Percentiles rank a stretch among this genome's conserved stretches.
These are phyloP conservation scores for Pegea sp. DNA, from an alignment of 23 tunicate genomes.

Conservation along the genomic window DNA sequence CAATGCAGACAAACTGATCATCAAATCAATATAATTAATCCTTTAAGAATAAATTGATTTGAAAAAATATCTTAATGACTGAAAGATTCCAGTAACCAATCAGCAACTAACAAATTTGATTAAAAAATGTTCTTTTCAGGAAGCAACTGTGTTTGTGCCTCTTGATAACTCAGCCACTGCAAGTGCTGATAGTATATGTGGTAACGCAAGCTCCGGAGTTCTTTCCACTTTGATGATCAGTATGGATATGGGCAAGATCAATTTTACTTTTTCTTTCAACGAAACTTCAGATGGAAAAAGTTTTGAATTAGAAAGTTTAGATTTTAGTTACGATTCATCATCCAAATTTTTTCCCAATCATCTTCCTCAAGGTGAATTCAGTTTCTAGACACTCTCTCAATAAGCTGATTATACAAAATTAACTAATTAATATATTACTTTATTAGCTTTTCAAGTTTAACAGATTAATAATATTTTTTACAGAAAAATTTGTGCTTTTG, in stretches of 20 bases:
- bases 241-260: slow-evolving; percentile 20
- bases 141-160: slow-evolving; percentile 1
- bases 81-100: too few relatives aligned
- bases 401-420: background rate
- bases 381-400: background rate
- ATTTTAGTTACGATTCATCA: slow-evolving; percentile 13
- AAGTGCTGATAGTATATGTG: slow-evolving; percentile 5
- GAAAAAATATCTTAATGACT: too few relatives aligned
- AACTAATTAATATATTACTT: background rate
- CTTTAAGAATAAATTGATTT: too few relatives aligned
- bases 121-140: background rate
- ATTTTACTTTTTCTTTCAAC: slow-evolving; percentile 35
- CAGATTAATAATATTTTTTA: background rate
- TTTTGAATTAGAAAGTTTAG: background rate
- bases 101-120: too few relatives aligned
- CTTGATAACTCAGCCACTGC: slow-evolving; percentile 19
- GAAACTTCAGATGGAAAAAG: slow-evolving; percentile 2
- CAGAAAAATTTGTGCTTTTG: background rate
- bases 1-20: too few relatives aligned
- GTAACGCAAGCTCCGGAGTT: background rate
- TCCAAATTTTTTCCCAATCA: slow-evolving; percentile 82
- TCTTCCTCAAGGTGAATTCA: slow-evolving; percentile 8
- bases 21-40: too few relatives aligned
- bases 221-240: slow-evolving; percentile 13
- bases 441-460: background rate